Evolutionary conservation across 1,140 invertebrate species (phyloP).

Genomic region (Scaptodrosophila lebanonensis): DNA sequence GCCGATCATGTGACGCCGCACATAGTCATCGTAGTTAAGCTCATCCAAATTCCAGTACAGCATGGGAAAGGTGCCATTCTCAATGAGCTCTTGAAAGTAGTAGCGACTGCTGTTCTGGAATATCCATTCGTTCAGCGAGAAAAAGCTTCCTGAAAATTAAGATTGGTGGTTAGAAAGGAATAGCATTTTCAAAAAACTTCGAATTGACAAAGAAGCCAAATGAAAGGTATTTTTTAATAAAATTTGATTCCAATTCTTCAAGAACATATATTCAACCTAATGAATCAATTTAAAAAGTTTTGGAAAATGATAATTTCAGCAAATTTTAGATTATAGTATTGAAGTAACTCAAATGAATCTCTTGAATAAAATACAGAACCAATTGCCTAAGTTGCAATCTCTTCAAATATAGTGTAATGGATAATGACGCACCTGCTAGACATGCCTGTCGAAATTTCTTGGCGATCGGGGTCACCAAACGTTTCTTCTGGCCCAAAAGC

Average conservation of each 20-base stretch:
- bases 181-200: too few relatives aligned
- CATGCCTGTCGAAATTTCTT: slow-evolving; percentile 88
- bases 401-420: too few relatives aligned
- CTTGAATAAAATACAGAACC: too few relatives aligned
- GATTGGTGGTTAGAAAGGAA: too few relatives aligned
- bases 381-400: not conserved
- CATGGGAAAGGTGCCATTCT: slow-evolving; percentile 31
- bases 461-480: slow-evolving; percentile 91
- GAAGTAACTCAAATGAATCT: too few relatives aligned
- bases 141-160: slow-evolving; percentile 87
- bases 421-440: slow-evolving; percentile 77
- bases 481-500: slow-evolving; percentile 84
- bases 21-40: slow-evolving; percentile 84
- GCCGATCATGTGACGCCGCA: slow-evolving; percentile 86
- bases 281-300: too few relatives aligned
- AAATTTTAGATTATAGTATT: not conserved
- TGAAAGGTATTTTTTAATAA: too few relatives aligned
- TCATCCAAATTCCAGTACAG: slow-evolving; percentile 65
- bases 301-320: not conserved
- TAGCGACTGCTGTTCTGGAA: slow-evolving; percentile 87
- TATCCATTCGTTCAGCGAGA: slow-evolving; percentile 91
- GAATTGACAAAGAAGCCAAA: too few relatives aligned
- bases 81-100: slow-evolving; percentile 78
- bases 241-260: too few relatives aligned
- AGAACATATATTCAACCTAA: rapidly evolving